Base-by-base conservation (phyloP, 2,888 invertebrate species). In the Eupithecia dodoneata region DNA sequence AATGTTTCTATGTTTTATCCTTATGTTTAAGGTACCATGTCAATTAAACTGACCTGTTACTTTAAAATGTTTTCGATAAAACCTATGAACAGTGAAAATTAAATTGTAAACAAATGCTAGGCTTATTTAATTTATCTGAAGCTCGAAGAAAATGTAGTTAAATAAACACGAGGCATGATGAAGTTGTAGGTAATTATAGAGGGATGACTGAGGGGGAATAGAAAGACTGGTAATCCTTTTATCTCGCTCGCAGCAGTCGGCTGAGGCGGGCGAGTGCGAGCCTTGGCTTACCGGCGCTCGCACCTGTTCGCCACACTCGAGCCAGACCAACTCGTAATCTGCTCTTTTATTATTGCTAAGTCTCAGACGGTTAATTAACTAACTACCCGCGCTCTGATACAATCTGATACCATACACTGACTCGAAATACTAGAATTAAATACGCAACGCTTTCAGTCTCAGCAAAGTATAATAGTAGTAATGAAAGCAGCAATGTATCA, bases 141-240 rank as follows among this genome's bases (percentile, higher is more conserved):
- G 63, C 7, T 30, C 63, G 10, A 2, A 30, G 10, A 63, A 18
- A 59, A 55, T n/a, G n/a, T 55, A 59, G 9, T 59, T 9, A n/a
- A 59, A 76, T 78, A 73, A 80, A 82, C 81, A 77, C 81, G 78
- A 80, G 76, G 82, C 84, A 81, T 83, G 78, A 81, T 84, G 82
- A 77, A 77, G 77, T 79, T 79, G 77, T 77, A 47, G 69, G n/a
- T 70, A 74, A 79, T 80, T 77, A 75, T 76, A 79, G 73, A 78
- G 76, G 73, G 77, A 65, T 76, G 72, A 73, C 85, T 86, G 84
- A 87, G 85, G 84, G 87, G 83, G 86, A 86, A 86, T 84, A 89
- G 89, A 88, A 89, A 90, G 88, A 88, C 87, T 90, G 88, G 84
- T 92, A 92, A 92, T 92, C 92, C 92, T 87, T 92, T 92, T 93